Evolutionary conservation across 2,888 invertebrate species (phyloP).

Genomic region (Theretra japonica): DNA sequence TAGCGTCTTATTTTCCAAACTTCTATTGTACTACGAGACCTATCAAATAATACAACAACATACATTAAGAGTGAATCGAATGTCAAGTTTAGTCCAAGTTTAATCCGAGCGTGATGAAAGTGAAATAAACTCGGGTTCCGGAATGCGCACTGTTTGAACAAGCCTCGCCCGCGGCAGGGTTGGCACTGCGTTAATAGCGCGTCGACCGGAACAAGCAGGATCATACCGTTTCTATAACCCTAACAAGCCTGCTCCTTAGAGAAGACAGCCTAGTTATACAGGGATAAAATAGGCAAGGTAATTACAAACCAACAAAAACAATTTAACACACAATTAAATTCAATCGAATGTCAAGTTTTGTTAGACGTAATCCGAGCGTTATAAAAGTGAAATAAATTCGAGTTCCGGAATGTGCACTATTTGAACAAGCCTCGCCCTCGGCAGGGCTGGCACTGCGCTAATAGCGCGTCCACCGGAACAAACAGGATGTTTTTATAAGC

Average conservation of each 20-base stretch:
- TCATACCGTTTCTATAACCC: not conserved
- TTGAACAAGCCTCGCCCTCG: conserved; percentile 43
- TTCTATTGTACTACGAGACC: not conserved
- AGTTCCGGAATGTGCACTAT: conserved; percentile 47
- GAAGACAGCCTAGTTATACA: too few relatives aligned
- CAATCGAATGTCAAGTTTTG: conserved; percentile 34
- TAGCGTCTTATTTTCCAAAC: not conserved
- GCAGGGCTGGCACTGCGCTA: conserved; percentile 6
- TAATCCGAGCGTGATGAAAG: conserved; percentile 62
- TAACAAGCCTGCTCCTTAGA: not conserved
- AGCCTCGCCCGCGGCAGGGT: conserved; percentile 32
- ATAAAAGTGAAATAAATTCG: conserved; percentile 66
- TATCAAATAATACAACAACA: too few relatives aligned
- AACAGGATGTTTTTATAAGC: not conserved
- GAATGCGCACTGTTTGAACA: conserved; percentile 49
- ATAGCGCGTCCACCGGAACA: conserved; percentile 22
- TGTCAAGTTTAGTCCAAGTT: conserved; percentile 45
- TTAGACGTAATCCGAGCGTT: conserved; percentile 60
- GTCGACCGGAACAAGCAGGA: conserved; percentile 19
- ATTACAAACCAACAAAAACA: too few relatives aligned
- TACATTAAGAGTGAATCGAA: conserved; percentile 11
- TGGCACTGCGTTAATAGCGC: not conserved
- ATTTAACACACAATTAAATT: not conserved
- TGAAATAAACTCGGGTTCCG: conserved; percentile 63
- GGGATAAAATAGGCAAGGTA: too few relatives aligned